These are phyloP conservation scores for Campoletis sonorensis DNA, from an alignment of 1,140 invertebrate species.

Conservation along the genomic window DNA sequence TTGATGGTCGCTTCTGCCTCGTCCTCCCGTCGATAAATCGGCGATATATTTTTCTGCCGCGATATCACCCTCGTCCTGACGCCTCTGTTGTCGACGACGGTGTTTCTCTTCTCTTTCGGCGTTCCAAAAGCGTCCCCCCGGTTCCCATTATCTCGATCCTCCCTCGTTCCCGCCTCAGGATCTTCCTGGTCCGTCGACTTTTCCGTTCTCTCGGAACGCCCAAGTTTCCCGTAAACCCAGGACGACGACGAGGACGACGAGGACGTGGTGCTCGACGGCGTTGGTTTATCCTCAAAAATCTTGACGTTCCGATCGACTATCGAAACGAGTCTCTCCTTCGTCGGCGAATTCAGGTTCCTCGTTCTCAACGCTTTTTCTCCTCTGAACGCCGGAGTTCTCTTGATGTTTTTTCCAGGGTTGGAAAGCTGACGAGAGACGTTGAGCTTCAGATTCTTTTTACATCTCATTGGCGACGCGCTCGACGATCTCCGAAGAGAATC, in stretches of 20 bases:
- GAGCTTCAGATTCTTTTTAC: constrained; percentile 55
- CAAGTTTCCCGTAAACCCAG: constrained; percentile 56
- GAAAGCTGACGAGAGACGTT: constrained; percentile 75
- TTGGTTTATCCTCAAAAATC: constrained; percentile 55
- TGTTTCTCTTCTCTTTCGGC: background rate
- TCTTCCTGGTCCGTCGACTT: no score
- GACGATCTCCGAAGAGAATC: constrained; percentile 46
- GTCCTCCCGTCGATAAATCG: constrained; percentile 68
- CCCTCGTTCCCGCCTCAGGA: constrained; percentile 63
- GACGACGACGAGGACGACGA: no score
- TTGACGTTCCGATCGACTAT: constrained; percentile 55
- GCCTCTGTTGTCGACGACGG: constrained; percentile 55
- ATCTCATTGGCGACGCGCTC: constrained; percentile 52
- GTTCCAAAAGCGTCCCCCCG: background rate
- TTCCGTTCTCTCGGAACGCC: no score
- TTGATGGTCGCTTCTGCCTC: constrained; percentile 55
- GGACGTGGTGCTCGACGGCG: no score
- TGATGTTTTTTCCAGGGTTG: constrained; percentile 79
- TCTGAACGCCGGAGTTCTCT: constrained; percentile 80
- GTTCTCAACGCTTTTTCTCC: constrained; percentile 74
- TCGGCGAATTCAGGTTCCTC: constrained; percentile 62
- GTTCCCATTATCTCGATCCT: background rate
- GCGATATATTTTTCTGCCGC: constrained; percentile 55
- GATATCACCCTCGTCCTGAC: constrained; percentile 54
- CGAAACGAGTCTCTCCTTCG: constrained; percentile 53